A percentile compares a stretch with the other conserved stretches of the same genome.
phyloP scores from a whole-genome alignment of 2,113 vertebrate genomes.

The Ia io region DNA sequence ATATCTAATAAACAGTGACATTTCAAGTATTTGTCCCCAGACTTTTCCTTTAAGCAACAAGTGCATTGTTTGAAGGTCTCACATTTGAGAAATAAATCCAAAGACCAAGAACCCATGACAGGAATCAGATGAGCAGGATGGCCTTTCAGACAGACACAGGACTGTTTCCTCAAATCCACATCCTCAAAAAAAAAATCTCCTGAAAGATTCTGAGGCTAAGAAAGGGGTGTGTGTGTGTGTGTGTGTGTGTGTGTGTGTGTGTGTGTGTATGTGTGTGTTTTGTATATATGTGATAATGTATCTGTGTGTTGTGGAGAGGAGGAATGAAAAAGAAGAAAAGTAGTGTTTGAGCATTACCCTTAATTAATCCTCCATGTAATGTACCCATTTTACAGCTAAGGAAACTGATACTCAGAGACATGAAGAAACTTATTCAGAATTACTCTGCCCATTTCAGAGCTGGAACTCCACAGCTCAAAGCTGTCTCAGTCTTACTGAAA shows the following conservation, averaged over 20 bases:
- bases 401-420: neutral
- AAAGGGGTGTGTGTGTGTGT: neutral
- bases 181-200: neutral
- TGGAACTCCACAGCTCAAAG: neutral
- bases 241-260: too few relatives aligned
- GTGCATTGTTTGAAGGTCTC: neutral
- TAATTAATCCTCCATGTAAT: neutral
- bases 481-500: neutral
- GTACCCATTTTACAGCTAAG: neutral
- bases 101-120: accelerated
- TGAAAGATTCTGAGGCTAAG: neutral
- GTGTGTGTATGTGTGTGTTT: neutral
- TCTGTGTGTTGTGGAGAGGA: neutral
- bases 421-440: neutral
- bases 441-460: neutral
- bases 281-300: neutral
- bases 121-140: neutral
- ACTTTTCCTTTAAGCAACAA: neutral
- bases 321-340: neutral
- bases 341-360: neutral
- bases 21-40: neutral
- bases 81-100: neutral
- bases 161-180: neutral
- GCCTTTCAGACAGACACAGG: neutral
- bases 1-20: constrained; percentile 29